A percentile compares a stretch with the other conserved stretches of the same genome.
phyloP scores from a whole-genome alignment of 2,113 vertebrate species.

The Crotalus horridus region DNA sequence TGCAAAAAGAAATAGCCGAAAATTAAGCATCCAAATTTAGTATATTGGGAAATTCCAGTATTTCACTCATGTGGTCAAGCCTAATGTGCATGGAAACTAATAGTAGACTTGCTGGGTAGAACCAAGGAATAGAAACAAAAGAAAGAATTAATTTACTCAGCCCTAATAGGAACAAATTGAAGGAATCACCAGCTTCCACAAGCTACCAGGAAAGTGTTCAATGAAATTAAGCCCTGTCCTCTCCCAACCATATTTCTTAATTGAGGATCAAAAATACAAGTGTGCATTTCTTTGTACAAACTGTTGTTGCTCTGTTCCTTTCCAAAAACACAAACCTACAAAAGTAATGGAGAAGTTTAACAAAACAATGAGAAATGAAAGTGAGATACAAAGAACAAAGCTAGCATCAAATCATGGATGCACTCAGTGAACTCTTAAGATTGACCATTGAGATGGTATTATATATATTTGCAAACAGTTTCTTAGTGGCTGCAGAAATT shows the following conservation, averaged over 20 bases:
- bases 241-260: not conserved
- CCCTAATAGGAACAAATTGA: not conserved
- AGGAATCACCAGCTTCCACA: not conserved
- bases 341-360: not conserved
- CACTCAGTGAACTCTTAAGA: not conserved
- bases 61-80: not conserved
- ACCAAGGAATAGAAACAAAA: not conserved
- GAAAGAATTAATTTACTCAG: not conserved
- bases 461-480: not conserved
- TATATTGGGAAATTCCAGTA: not conserved
- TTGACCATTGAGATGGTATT: not conserved
- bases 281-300: not conserved
- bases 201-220: not conserved
- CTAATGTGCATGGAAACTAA: not conserved
- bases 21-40: not conserved
- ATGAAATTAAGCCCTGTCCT: not conserved
- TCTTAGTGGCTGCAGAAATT: not conserved
- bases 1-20: not conserved
- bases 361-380: not conserved
- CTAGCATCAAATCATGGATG: not conserved
- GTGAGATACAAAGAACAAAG: not conserved
- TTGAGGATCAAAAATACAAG: not conserved
- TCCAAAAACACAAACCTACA: not conserved
- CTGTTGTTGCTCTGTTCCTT: not conserved
- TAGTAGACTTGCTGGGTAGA: not conserved